Evolutionary conservation across 53 echinoderm and acorn worm species (phyloP).

Genomic region (Crossaster papposus): DNA sequence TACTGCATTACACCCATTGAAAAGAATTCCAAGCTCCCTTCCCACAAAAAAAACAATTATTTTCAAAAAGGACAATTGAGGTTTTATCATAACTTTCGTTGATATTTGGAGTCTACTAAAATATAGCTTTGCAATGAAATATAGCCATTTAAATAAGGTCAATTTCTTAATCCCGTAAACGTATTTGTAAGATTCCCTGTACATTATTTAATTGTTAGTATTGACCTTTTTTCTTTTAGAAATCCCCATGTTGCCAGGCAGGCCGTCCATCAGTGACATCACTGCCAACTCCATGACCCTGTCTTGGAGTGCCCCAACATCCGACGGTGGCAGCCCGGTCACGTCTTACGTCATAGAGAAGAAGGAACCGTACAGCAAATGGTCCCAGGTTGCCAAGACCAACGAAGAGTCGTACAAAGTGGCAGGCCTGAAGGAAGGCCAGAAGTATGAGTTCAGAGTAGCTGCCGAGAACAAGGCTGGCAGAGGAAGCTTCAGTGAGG

Average conservation of each 20-base stretch:
- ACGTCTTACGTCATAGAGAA: constrained; percentile 83
- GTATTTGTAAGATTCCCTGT: no score
- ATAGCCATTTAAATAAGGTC: no score
- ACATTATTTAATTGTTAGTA: neutral
- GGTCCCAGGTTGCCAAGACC: constrained; percentile 68
- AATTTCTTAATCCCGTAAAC: no score
- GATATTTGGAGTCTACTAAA: no score
- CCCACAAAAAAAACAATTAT: no score
- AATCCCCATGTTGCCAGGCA: constrained; percentile 79
- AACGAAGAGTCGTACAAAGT: constrained; percentile 66
- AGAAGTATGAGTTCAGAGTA: constrained; percentile 89
- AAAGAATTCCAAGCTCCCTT: no score
- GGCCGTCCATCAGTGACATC: constrained; percentile 74
- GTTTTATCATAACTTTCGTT: no score
- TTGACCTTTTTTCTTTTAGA: constrained; percentile 51
- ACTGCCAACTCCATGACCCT: constrained; percentile 80
- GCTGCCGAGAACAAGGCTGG: constrained; percentile 96
- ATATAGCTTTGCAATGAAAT: no score
- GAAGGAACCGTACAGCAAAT: constrained; percentile 82
- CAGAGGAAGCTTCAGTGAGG: constrained; percentile 72
- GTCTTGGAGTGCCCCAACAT: constrained; percentile 78
- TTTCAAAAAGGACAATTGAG: no score
- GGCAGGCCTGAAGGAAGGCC: constrained; percentile 77
- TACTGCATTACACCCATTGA: neutral
- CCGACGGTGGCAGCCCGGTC: constrained; percentile 87